Evolutionary conservation across 2,113 vertebrate species (phyloP), one percentile per base, ranked within the genome.

Genomic region (Cochlearius cochlearius): DNA sequence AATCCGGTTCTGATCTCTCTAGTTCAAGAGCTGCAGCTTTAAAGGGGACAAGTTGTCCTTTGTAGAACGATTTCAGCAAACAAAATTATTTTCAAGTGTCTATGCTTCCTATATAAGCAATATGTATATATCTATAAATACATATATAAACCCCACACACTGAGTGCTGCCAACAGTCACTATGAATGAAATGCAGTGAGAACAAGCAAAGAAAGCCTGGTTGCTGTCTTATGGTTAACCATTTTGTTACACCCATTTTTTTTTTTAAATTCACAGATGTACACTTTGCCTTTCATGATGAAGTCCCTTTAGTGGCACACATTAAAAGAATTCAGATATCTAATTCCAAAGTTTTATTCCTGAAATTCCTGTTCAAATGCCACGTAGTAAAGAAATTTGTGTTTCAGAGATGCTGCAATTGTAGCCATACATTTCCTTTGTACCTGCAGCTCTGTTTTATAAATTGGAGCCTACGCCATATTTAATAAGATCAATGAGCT

Each of bases 161-260:
- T 77, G 79, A 91, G 59, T 77, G 83, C 89, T 96, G 95, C 96
- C 92, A 96, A 92, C 86, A 96, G 79, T 83, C 93, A 67, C 91
- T 94, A 97, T 96, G 96, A 96, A 96, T 97, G 94, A 96, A 96
- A 97, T 95, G 91, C 95, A 97, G 94, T 47, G 94, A 94, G 96
- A 97, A 96, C 83, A 97, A 95, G 92, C 38, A 88, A 80, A 94
- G 88, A 83, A 95, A 95, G 56, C 50, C 72, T 95, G 86, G 29
- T 92, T 96, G 63, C 88, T 88, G 71, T 96, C 91, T 96, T 97
- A 69, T 88, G 67, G 63, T 92, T 90, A 97, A 95, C 86, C 82
- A 49, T 93, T 97, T 96, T 90, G 63, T 88, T 94, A 38, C 45
- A 91, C 15, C 19, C 3, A 7, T 77, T 88, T 94, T 88, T 94